Evolutionary conservation across 2,888 invertebrate genomes (phyloP), one percentile per base, ranked within the genome.

Genomic region (Aphodius granarius): DNA sequence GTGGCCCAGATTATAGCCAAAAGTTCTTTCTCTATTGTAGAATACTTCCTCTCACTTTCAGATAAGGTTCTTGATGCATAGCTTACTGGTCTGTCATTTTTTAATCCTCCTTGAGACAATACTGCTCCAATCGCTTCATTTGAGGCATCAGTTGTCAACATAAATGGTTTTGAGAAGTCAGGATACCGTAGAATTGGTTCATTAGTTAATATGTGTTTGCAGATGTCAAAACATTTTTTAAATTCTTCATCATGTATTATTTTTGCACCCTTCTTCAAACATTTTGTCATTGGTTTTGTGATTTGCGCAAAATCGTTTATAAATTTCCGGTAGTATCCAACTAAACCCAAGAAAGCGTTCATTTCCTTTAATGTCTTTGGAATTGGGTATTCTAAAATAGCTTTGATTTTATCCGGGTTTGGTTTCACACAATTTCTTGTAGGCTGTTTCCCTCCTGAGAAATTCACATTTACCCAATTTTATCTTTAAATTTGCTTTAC

Each of bases 311-410:
- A 76, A 13, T 76, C 71, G 19, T 73, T 65, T n/a, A 76, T 73
- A 64, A 71, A 72, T n/a, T n/a, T 20, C 9, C 75, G 19, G 82
- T 64, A 71, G 76, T 76, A 0, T 80, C 81, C 80, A 80, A 83
- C 4, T 23, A 76, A 66, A n/a, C 78, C 78, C 21, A 76, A 21
- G 22, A 78, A 78, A 5, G 63, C 19, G n/a, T 73, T 62, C 13
- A 78, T 68, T 16, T 77, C 74, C 65, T 77, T 77, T 9, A n/a
- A n/a, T 17, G 43, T 76, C 43, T 70, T 75, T 9, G 81, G 80
- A 5, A 17, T 16, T 23, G 81, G 78, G 23, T 78, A 79, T 3
- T 77, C 66, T 18, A 18, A 13, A 2, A 82, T 72, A 1, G 78
- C 78, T 68, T 66, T 21, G 17, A 80, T 43, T 68, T 83, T 81